Evolutionary conservation across 2,797 vertebrate species (phyloP).

Genomic region (Setipinna tenuifilis): DNA sequence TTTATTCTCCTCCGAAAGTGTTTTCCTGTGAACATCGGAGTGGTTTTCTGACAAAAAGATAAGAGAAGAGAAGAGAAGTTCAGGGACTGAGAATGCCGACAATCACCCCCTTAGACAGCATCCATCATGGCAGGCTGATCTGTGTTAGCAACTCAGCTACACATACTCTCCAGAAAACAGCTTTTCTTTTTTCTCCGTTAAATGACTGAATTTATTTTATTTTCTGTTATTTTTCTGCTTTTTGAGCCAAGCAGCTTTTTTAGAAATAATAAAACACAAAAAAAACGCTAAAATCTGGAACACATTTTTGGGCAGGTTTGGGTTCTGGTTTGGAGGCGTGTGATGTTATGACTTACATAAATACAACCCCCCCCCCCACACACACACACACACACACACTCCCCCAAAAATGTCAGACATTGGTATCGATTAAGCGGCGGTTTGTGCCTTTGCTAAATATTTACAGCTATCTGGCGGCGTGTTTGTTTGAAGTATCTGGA

Average conservation of each 20-base stretch:
- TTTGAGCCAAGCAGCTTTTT: too few species aligned
- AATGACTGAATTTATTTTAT: not conserved
- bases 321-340: constrained; percentile 33
- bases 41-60: not conserved
- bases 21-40: not conserved
- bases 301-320: constrained; percentile 29
- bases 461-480: constrained; percentile 35
- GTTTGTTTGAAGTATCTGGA: constrained; percentile 45
- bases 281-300: constrained; percentile 28
- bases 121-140: not conserved
- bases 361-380: constrained; percentile 37
- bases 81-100: not conserved
- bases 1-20: constrained; percentile 3
- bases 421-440: constrained; percentile 32
- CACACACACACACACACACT: too few species aligned
- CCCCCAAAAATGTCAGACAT: constrained; percentile 29
- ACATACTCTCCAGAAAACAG: not conserved
- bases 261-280: too few species aligned
- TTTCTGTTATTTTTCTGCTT: too few species aligned
- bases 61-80: too few species aligned
- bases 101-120: not conserved
- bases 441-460: constrained; percentile 48
- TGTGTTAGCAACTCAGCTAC: not conserved
- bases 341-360: constrained; percentile 39
- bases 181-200: not conserved